Conservation (phyloP, 2,113 vertebrate species). For the Tragelaphus strepsiceros region DNA sequence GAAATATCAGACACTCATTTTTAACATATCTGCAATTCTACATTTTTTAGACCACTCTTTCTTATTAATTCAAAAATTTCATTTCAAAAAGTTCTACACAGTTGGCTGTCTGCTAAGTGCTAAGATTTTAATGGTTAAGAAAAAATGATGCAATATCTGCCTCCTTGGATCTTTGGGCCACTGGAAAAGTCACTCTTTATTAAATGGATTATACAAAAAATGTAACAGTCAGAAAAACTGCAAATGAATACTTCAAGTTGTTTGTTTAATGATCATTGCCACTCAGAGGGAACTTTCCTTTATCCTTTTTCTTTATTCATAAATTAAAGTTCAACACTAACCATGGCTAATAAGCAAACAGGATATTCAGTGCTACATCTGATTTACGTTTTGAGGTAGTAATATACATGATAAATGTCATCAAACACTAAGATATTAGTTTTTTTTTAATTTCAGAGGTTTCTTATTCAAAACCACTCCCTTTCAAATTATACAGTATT, state of each 20-base stretch:
- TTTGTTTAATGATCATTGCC: not conserved
- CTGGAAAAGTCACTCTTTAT: not conserved
- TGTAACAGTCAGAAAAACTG: not conserved
- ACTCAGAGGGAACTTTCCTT: not conserved
- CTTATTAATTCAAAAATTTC: not conserved
- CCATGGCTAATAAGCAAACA: not conserved
- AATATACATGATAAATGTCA: not conserved
- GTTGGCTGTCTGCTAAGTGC: not conserved
- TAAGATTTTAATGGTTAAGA: not conserved
- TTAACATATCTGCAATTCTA: not conserved
- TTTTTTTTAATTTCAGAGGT: not conserved
- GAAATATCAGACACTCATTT: not conserved
- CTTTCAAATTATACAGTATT: not conserved
- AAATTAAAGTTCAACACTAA: not conserved
- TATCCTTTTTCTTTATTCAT: not conserved
- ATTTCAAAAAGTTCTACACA: not conserved
- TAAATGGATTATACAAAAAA: not conserved
- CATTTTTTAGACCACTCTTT: not conserved
- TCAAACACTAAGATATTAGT: not conserved
- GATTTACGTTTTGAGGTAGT: not conserved
- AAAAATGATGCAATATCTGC: not conserved
- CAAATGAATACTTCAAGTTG: not conserved
- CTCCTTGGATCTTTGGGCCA: not conserved
- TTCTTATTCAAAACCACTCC: slow-evolving; percentile 6
- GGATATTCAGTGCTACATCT: not conserved